Conservation (phyloP, 2,888 invertebrate species). For the Mesorhabditis belari region DNA sequence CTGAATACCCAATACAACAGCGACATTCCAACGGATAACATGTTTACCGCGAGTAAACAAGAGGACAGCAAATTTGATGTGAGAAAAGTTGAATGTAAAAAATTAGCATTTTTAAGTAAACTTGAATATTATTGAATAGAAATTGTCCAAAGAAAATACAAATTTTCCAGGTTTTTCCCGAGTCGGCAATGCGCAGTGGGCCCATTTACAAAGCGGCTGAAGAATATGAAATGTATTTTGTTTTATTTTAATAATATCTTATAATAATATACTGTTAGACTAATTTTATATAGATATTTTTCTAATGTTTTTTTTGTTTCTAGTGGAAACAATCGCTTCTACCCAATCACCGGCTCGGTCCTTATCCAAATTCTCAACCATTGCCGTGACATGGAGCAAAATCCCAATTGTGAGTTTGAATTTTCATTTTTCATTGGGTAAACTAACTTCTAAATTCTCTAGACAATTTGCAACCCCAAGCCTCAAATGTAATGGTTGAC, state of each 20-base stretch:
- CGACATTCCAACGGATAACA: conserved; percentile 47
- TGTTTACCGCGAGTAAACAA: conserved; percentile 45
- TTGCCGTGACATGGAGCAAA: conserved; percentile 34
- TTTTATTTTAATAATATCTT: no score
- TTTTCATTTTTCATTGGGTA: background rate
- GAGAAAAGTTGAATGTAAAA: no score
- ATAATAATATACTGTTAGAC: no score
- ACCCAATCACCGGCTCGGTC: conserved; percentile 40
- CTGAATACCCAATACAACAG: conserved; percentile 15
- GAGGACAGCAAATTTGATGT: conserved; percentile 50
- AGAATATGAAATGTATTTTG: conserved; percentile 41
- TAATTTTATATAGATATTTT: no score
- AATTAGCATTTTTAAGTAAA: background rate
- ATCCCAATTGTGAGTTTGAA: conserved; percentile 12
- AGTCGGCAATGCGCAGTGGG: conserved; percentile 44
- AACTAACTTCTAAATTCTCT: conserved; percentile 9
- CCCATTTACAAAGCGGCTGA: conserved; percentile 44
- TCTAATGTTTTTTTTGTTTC: no score
- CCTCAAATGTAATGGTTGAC: conserved; percentile 30
- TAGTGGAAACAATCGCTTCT: conserved; percentile 38
- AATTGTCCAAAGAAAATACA: background rate
- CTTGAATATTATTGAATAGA: no score
- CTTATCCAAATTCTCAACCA: conserved; percentile 40
- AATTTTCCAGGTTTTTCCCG: conserved; percentile 39
- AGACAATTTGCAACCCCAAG: conserved; percentile 45